Percentiles rank a stretch among this genome's conserved stretches.
Evolutionary conservation across 2,888 invertebrate genomes (phyloP).

Genomic region (Heteropelma amictum): DNA sequence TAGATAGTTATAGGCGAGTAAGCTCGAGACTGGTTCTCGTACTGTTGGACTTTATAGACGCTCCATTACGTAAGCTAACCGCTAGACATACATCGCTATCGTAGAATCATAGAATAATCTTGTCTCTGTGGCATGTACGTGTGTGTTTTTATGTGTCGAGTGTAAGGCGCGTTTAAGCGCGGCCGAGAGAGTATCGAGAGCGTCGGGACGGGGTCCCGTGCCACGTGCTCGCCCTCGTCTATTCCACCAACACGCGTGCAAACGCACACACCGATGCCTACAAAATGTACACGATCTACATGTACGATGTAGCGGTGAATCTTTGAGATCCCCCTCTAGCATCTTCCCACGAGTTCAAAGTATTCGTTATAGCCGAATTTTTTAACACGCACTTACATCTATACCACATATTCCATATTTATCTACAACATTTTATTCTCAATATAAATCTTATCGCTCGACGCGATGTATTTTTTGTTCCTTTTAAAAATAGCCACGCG

Average conservation of each 20-base stretch:
- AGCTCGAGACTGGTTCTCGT: slow-evolving; percentile 30
- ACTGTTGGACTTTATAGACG: slow-evolving; percentile 13
- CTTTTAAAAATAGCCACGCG: too few species aligned
- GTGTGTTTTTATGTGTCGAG: slow-evolving; percentile 2
- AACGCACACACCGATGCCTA: background rate
- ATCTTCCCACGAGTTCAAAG: background rate
- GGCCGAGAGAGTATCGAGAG: slow-evolving; percentile 51
- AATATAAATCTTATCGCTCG: too few species aligned
- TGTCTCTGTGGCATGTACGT: background rate
- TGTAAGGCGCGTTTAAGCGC: slow-evolving; percentile 36
- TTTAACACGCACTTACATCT: background rate
- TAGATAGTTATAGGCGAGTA: slow-evolving; percentile 24
- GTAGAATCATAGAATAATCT: slow-evolving; percentile 15
- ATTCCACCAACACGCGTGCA: background rate
- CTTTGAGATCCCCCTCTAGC: background rate
- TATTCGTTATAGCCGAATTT: background rate
- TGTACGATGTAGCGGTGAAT: background rate
- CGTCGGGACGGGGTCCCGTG: slow-evolving; percentile 15
- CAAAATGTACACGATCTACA: background rate
- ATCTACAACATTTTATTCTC: too few species aligned
- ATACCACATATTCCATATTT: too few species aligned
- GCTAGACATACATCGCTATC: slow-evolving; percentile 35
- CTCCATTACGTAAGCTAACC: slow-evolving; percentile 46
- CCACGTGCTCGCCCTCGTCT: slow-evolving; percentile 47
- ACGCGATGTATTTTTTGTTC: too few species aligned